phyloP scores from a whole-genome alignment of 2,888 invertebrate genomes.

The Athalia rosae region DNA sequence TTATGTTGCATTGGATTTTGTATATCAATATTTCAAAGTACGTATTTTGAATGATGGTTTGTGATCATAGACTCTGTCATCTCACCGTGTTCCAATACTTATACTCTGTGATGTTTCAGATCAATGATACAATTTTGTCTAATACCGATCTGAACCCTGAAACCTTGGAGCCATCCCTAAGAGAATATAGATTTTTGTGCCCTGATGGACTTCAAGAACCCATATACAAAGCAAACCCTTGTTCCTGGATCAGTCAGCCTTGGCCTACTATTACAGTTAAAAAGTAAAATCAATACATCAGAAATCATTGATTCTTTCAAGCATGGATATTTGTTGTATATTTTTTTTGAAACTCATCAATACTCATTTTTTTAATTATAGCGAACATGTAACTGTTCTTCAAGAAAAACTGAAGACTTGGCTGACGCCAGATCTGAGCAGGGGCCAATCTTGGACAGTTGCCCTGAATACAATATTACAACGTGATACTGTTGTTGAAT shows the following conservation, averaged over 20 bases:
- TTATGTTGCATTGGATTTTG: constrained; percentile 77
- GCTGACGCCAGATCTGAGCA: constrained; percentile 68
- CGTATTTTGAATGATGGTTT: constrained; percentile 54
- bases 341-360: not conserved
- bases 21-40: constrained; percentile 75
- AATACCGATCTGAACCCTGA: constrained; percentile 50
- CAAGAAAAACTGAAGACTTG: constrained; percentile 67
- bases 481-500: constrained; percentile 37
- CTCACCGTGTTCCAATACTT: no score
- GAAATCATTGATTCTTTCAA: not conserved
- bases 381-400: constrained; percentile 54
- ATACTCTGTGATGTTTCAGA: constrained; percentile 48
- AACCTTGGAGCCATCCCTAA: not conserved
- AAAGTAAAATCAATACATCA: constrained; percentile 70
- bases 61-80: no score
- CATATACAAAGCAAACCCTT: constrained; percentile 70
- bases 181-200: constrained; percentile 70
- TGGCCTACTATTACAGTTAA: constrained; percentile 77
- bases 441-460: constrained; percentile 57
- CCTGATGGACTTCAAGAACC: constrained; percentile 64
- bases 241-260: constrained; percentile 79
- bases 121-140: constrained; percentile 38
- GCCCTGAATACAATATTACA: constrained; percentile 52
- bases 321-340: not conserved
- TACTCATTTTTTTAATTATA: constrained; percentile 43